A percentile compares a stretch with the other conserved stretches of the same genome.
phyloP scores from a whole-genome alignment of 92 coral and sea anemone species.

The Phenganax marumi region DNA sequence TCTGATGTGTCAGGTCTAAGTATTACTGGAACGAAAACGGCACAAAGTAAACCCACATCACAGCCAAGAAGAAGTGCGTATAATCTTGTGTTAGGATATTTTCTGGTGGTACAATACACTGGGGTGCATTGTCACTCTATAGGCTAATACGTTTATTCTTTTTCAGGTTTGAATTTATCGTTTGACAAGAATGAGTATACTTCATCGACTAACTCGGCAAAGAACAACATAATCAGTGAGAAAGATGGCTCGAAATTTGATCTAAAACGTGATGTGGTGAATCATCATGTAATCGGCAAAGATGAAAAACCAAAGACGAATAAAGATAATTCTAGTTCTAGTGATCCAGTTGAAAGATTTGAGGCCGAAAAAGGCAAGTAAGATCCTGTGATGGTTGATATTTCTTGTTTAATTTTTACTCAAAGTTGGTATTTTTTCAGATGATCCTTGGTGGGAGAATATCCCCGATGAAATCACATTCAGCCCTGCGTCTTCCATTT shows the following conservation, averaged over 20 bases:
- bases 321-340: neutral
- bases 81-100: neutral
- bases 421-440: neutral
- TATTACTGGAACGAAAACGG: slow-evolving; percentile 37
- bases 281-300: neutral
- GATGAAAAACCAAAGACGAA: neutral
- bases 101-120: neutral
- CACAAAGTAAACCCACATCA: slow-evolving; percentile 23
- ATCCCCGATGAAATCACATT: slow-evolving; percentile 30
- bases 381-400: neutral
- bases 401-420: neutral
- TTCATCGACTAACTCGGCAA: neutral
- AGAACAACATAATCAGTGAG: neutral
- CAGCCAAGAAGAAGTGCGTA: slow-evolving; percentile 22
- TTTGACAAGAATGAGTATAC: neutral
- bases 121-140: neutral
- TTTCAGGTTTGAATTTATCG: slow-evolving; percentile 27
- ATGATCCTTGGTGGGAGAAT: slow-evolving; percentile 36
- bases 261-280: neutral
- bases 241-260: neutral
- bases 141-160: too few species aligned
- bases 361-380: slow-evolving; percentile 37
- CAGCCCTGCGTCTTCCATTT: slow-evolving; percentile 24
- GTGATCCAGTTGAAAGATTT: slow-evolving; percentile 25
- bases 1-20: slow-evolving; percentile 40